Base-by-base conservation (phyloP, 2,113 vertebrate genomes). In the Scomber colias region DNA sequence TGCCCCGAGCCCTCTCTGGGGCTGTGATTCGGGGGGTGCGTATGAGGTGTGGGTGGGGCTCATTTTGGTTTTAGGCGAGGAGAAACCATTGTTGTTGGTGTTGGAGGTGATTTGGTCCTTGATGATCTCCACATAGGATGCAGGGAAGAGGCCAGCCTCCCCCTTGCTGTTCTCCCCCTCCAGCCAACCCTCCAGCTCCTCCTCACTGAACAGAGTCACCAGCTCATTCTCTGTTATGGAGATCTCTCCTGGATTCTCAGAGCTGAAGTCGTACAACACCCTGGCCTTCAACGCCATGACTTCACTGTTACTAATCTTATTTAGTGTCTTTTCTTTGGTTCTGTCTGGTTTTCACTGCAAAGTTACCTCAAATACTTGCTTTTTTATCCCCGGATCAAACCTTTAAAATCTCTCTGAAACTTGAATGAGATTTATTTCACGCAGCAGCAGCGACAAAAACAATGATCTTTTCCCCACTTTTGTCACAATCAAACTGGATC, bases 171-270 rank as follows among this genome's bases (percentile, higher is more conserved):
- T 99, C 88, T 96, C 85, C 13, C 97, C 97, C 88, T 98, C 97
- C 55, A 98, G 87, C 97, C 97, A 98, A 63, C 97, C 97, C 74
- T 98, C 97, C 90, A 97, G 95, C 90, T 98, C 97, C 90, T 96
- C 96, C 87, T 98, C 96, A 78, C 95, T 98, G 92, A 95, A 96
- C 72, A 99, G 86, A 80, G 95, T 97, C 87, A 99, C 94, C 90
- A 97, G 78, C 94, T 99, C 97, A 66, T 95, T 95, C 91, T 98
- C 97, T 49, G 92, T 82, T 84, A 99, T 95, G 3, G 96, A 97
- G 75, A 98, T 98, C 94, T 99, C 97, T 0, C 97, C 97, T 8
- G 95, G 96, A 88, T 99, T 98, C 89, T 99, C 97, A 44, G 97
- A 96, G 87, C 87, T 92, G 92, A 99, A 99, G 90, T 98, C 97